Evolutionary conservation across 2,797 vertebrate species (phyloP).

Genomic region (Toxotes lorentzi): DNA sequence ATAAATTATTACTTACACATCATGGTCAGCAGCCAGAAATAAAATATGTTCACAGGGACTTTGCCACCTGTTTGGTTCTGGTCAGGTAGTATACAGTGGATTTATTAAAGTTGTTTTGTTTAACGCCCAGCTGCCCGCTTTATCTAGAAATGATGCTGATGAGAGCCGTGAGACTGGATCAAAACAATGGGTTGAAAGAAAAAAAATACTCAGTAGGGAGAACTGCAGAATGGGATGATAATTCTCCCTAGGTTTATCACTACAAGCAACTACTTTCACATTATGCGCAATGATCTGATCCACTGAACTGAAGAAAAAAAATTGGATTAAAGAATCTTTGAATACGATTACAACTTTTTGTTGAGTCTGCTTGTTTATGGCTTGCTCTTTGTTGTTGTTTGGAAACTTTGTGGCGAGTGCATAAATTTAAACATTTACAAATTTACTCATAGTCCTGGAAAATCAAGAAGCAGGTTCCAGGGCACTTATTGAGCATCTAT

Average conservation of each 20-base stretch:
- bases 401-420: constrained; percentile 28
- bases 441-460: background rate
- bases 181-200: background rate
- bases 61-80: background rate
- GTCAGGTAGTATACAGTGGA: background rate
- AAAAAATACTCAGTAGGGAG: background rate
- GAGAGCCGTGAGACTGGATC: background rate
- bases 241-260: background rate
- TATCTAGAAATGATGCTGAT: background rate
- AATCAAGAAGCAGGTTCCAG: background rate
- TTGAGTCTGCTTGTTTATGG: too few relatives aligned
- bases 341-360: too few relatives aligned
- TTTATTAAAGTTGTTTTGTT: background rate
- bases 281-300: too few relatives aligned
- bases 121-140: too few relatives aligned
- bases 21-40: background rate
- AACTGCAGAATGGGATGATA: background rate
- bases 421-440: too few relatives aligned
- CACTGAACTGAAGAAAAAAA: too few relatives aligned
- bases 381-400: too few relatives aligned
- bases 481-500: background rate
- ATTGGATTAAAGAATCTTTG: background rate
- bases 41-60: background rate
- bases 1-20: background rate
- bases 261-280: background rate